Percentiles rank a stretch among this genome's conserved stretches.
These are phyloP conservation scores for Pogonocherus hispidulus DNA, from an alignment of 2,888 invertebrate genomes.

Conservation along the genomic window DNA sequence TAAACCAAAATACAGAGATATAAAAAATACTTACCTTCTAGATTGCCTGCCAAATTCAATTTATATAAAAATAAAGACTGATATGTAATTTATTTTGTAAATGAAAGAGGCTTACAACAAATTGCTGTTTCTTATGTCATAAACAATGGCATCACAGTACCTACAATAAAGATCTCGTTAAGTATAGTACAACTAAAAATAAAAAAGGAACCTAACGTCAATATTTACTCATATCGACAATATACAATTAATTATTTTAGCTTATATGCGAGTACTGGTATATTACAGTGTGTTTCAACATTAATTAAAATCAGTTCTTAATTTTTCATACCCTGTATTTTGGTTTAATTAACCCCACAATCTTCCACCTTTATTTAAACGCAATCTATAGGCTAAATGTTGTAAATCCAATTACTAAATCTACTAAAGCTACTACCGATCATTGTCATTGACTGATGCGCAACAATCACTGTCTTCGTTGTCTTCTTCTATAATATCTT, in stretches of 20 bases:
- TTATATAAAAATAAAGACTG: too few relatives aligned
- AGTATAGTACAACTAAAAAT: too few relatives aligned
- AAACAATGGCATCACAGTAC: too few relatives aligned
- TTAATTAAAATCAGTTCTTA: not conserved
- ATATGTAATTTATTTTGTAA: too few relatives aligned
- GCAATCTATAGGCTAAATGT: not conserved
- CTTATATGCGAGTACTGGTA: too few relatives aligned
- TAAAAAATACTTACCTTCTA: not conserved
- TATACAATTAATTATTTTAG: too few relatives aligned
- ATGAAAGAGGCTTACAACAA: too few relatives aligned
- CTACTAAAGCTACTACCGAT: conserved; percentile 40
- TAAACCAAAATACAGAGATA: conserved; percentile 18
- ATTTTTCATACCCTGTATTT: conserved; percentile 19
- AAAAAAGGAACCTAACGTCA: too few relatives aligned
- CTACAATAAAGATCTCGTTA: too few relatives aligned
- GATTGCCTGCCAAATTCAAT: not conserved
- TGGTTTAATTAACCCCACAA: conserved; percentile 17
- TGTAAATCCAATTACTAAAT: conserved; percentile 21
- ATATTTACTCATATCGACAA: too few relatives aligned
- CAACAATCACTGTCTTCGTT: conserved; percentile 63
- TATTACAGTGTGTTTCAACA: too few relatives aligned
- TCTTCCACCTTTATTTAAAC: conserved; percentile 7
- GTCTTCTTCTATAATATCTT: conserved; percentile 66
- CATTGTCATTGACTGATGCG: conserved; percentile 38
- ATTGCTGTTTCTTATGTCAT: too few relatives aligned